Evolutionary conservation across 1,140 invertebrate genomes (phyloP).

Genomic region (Protaetia brevitarsis): DNA sequence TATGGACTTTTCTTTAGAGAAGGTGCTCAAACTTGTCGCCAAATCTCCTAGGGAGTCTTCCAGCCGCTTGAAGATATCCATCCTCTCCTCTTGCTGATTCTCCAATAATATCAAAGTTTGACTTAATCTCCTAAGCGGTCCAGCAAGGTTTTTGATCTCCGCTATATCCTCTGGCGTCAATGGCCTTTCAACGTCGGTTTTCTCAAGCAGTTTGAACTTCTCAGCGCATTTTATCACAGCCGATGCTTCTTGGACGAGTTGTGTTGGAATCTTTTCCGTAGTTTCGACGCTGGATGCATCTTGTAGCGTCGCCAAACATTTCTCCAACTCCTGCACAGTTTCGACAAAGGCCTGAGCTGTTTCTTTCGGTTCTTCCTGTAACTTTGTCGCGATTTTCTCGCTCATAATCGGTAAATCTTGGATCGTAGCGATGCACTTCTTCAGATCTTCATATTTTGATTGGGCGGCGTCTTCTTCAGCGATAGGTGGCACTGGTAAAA

Average conservation of each 20-base stretch:
- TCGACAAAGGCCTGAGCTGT: conserved; percentile 24
- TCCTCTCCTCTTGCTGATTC: conserved; percentile 32
- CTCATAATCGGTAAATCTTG: conserved; percentile 38
- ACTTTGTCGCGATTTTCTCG: background rate
- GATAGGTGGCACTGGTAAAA: background rate
- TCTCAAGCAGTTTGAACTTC: conserved; percentile 38
- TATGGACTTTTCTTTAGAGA: conserved; percentile 8
- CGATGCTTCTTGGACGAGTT: conserved; percentile 36
- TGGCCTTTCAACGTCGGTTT: conserved; percentile 23
- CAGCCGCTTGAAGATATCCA: conserved; percentile 33
- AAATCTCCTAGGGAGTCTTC: conserved; percentile 33
- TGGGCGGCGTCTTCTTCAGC: conserved; percentile 28
- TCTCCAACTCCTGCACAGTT: conserved; percentile 40
- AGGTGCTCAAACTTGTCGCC: conserved; percentile 2
- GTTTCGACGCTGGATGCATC: conserved; percentile 37
- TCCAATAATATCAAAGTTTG: conserved; percentile 33
- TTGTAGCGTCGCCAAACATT: conserved; percentile 36
- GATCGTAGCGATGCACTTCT: conserved; percentile 38
- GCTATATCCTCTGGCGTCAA: conserved; percentile 35
- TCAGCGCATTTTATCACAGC: conserved; percentile 41
- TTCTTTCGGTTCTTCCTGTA: conserved; percentile 22
- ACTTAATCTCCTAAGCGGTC: conserved; percentile 34
- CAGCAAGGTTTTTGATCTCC: conserved; percentile 34
- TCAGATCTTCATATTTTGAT: conserved; percentile 35
- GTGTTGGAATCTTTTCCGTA: conserved; percentile 30